Evolutionary conservation across 2,888 invertebrate genomes (phyloP).

Genomic region (Callyntrura guangdongensis): DNA sequence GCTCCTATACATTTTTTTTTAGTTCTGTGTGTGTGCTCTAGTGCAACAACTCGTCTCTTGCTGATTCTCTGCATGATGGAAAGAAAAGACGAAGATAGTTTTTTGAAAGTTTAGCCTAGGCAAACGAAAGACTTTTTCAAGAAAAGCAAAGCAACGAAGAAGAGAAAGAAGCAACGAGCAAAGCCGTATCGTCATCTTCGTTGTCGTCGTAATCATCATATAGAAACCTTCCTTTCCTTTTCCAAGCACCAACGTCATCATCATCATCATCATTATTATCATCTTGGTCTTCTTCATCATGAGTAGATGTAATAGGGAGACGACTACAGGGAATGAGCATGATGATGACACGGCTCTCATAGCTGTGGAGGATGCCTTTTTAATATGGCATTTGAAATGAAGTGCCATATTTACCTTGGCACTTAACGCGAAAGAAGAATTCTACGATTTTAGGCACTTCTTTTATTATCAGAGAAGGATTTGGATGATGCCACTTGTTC

Average conservation of each 20-base stretch:
- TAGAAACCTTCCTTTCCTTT: slow-evolving; percentile 25
- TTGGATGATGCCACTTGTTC: slow-evolving; percentile 77
- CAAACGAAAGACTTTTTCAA: slow-evolving; percentile 1
- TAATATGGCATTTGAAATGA: slow-evolving; percentile 78
- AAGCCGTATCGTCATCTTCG: too few species aligned
- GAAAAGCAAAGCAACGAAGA: slow-evolving; percentile 1
- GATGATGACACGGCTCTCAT: slow-evolving; percentile 41
- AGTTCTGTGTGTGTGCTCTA: not conserved
- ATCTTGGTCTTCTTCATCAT: not conserved
- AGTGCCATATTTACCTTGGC: slow-evolving; percentile 77
- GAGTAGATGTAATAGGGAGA: not conserved
- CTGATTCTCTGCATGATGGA: not conserved
- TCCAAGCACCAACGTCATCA: not conserved
- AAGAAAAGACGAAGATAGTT: slow-evolving; percentile 48
- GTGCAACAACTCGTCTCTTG: not conserved
- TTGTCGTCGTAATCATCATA: too few species aligned
- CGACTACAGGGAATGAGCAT: slow-evolving; percentile 11
- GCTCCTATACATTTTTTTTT: too few species aligned
- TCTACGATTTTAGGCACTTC: slow-evolving; percentile 71
- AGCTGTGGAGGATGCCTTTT: slow-evolving; percentile 73
- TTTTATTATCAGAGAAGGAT: slow-evolving; percentile 76
- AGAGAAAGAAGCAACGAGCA: slow-evolving; percentile 2
- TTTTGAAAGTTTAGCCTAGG: slow-evolving; percentile 69
- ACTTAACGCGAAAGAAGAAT: slow-evolving; percentile 67
- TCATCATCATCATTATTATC: slow-evolving; percentile 28